These are phyloP conservation scores for Hoplostethus mediterraneus DNA, from an alignment of 2,797 vertebrate genomes.

Conservation along the genomic window DNA sequence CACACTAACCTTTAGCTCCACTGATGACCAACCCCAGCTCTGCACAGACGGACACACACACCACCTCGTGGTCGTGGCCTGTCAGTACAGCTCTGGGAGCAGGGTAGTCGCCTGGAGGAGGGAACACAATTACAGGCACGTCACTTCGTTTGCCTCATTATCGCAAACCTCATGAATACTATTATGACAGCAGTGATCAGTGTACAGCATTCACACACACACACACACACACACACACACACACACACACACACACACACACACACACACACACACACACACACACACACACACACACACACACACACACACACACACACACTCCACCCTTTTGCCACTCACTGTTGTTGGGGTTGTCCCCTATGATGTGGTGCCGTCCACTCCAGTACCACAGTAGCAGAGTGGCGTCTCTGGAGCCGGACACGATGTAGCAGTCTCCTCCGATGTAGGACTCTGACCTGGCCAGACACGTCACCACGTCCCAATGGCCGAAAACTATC, in stretches of 20 bases:
- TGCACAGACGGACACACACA: constrained; percentile 97
- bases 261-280: too few species aligned
- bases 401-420: constrained; percentile 95
- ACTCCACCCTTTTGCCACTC: constrained; percentile 72
- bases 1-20: constrained; percentile 93
- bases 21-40: constrained; percentile 96
- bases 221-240: neutral
- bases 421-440: constrained; percentile 98
- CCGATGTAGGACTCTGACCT: constrained; percentile 98
- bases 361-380: constrained; percentile 97
- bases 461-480: constrained; percentile 97
- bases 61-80: constrained; percentile 94
- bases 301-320: neutral
- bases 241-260: neutral
- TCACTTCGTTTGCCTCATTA: neutral
- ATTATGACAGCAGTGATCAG: too few species aligned
- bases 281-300: neutral
- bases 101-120: constrained; percentile 90
- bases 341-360: constrained; percentile 99
- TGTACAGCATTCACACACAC: too few species aligned
- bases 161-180: too few species aligned
- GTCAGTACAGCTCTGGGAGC: constrained; percentile 94
- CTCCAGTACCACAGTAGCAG: constrained; percentile 99
- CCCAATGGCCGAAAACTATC: constrained; percentile 99
- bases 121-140: constrained; percentile 18